Evolutionary conservation across 2,888 invertebrate genomes (phyloP).

Genomic region (Metalampra italica): DNA sequence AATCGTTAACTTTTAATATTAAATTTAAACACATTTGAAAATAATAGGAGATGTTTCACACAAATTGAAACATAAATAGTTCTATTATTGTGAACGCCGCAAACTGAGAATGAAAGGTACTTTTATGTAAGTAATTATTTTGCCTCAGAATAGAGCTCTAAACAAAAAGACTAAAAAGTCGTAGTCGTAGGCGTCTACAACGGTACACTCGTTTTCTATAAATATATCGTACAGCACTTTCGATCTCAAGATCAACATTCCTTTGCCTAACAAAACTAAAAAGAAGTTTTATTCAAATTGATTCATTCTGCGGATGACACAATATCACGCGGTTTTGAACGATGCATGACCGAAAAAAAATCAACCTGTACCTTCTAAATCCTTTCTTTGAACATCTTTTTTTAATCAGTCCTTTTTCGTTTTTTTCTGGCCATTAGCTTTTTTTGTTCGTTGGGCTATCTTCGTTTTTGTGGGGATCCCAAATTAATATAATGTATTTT

Average conservation of each 20-base stretch:
- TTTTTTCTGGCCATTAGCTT: slow-evolving; percentile 73
- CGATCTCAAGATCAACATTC: slow-evolving; percentile 30
- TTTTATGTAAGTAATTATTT: not conserved
- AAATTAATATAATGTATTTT: slow-evolving; percentile 76
- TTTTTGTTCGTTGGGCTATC: slow-evolving; percentile 66
- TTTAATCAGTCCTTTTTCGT: slow-evolving; percentile 60
- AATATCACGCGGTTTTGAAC: not conserved
- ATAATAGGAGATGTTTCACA: too few relatives aligned
- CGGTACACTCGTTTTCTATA: slow-evolving; percentile 33
- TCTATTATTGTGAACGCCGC: too few relatives aligned
- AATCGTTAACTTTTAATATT: too few relatives aligned
- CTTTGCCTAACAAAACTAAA: slow-evolving; percentile 12
- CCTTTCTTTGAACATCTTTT: slow-evolving; percentile 58
- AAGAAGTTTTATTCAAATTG: slow-evolving; percentile 3
- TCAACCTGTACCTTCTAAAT: slow-evolving; percentile 59
- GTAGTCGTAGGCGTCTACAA: slow-evolving; percentile 13
- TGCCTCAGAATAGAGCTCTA: not conserved
- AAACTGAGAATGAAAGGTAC: too few relatives aligned
- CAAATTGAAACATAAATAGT: too few relatives aligned
- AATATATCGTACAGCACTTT: slow-evolving; percentile 40
- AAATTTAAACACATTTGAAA: too few relatives aligned
- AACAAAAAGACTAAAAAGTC: slow-evolving; percentile 12
- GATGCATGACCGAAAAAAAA: slow-evolving; percentile 11
- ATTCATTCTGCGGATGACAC: not conserved
- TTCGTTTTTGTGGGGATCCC: slow-evolving; percentile 74